Percentiles rank a stretch among this genome's conserved stretches.
phyloP scores from a whole-genome alignment of 2,888 invertebrate species.

The Girardia tigrina region DNA sequence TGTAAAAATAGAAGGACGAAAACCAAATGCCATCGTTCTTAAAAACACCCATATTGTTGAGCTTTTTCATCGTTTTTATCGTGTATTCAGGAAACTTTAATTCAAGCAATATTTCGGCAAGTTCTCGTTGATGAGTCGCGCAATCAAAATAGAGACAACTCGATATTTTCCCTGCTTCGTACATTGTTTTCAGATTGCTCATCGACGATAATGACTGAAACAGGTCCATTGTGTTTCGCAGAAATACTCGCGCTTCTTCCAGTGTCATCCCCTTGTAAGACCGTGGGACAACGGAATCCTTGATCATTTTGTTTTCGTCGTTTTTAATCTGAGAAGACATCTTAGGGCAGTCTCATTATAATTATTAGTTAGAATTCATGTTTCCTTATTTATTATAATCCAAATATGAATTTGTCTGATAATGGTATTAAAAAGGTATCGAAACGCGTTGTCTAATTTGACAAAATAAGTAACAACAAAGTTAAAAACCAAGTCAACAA shows the following conservation, averaged over 20 bases:
- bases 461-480: too few species aligned
- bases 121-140: constrained; percentile 27
- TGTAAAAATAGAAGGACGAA: constrained; percentile 45
- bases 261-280: constrained; percentile 28
- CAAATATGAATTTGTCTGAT: too few species aligned
- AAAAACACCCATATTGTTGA: constrained; percentile 45
- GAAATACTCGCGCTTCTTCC: constrained; percentile 20
- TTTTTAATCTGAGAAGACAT: too few species aligned
- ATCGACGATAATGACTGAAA: constrained; percentile 33
- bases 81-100: constrained; percentile 37
- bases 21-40: constrained; percentile 47
- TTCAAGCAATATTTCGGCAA: constrained; percentile 28
- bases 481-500: too few species aligned
- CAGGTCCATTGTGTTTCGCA: constrained; percentile 29
- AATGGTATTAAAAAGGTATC: too few species aligned
- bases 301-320: too few species aligned
- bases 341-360: too few species aligned
- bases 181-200: constrained; percentile 34
- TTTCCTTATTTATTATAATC: too few species aligned
- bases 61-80: constrained; percentile 43
- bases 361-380: too few species aligned
- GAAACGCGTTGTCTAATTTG: too few species aligned
- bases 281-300: too few species aligned
- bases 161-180: constrained; percentile 35
- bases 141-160: constrained; percentile 35